Percentiles rank a stretch among this genome's conserved stretches.
These are phyloP conservation scores for Cotesia congregata DNA, from an alignment of 2,888 invertebrate species.

Conservation along the genomic window DNA sequence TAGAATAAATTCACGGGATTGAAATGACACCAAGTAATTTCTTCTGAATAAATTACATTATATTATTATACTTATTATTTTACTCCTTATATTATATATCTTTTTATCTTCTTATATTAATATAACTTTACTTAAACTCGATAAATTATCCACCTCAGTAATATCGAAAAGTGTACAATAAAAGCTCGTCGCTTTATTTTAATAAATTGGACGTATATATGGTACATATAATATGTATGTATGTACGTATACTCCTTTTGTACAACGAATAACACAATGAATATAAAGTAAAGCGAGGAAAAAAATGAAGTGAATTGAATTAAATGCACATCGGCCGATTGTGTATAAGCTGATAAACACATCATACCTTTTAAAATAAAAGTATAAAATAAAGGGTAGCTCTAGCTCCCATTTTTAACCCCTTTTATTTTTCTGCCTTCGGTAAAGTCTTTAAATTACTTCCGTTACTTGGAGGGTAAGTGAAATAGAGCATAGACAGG, in stretches of 20 bases:
- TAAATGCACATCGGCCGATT: not conserved
- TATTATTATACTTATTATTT: not conserved
- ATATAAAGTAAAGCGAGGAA: not conserved
- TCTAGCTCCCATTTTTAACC: not conserved
- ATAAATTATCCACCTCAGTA: not conserved
- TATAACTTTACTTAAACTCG: not conserved
- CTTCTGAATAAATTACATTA: not conserved
- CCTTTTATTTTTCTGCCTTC: not conserved
- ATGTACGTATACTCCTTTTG: no score
- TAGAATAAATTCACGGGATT: conserved; percentile 1
- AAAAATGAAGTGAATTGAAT: not conserved
- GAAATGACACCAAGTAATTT: not conserved
- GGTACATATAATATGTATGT: not conserved
- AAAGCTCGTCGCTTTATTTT: not conserved
- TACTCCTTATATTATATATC: not conserved
- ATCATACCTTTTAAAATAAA: not conserved
- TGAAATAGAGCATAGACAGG: not conserved
- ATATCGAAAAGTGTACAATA: not conserved
- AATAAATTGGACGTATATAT: not conserved
- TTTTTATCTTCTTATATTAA: not conserved
- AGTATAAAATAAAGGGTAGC: not conserved
- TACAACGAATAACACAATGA: no score
- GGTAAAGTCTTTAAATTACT: not conserved
- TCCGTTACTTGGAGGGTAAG: conserved; percentile 5
- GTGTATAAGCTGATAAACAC: not conserved